These are phyloP conservation scores for Mesocricetus auratus DNA, from an alignment of 2,113 vertebrate species.

Conservation along the genomic window DNA sequence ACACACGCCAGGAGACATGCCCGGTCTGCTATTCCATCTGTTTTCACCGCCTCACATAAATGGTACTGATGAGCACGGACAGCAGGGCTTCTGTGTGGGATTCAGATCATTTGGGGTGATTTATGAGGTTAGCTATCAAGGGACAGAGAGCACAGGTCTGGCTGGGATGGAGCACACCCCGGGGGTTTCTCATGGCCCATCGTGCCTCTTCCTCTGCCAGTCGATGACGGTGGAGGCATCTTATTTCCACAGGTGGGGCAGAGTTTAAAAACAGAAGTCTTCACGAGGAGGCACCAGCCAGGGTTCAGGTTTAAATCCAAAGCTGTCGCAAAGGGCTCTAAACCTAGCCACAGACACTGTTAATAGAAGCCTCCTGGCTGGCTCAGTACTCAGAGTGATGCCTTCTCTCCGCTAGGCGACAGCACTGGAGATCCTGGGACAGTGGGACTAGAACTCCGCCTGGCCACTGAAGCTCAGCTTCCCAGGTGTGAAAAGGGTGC, in stretches of 20 bases:
- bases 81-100: background rate
- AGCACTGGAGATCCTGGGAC: background rate
- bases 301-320: background rate
- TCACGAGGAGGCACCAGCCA: background rate
- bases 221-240: background rate
- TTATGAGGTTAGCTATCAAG: background rate
- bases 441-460: background rate
- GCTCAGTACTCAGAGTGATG: background rate
- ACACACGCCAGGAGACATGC: background rate
- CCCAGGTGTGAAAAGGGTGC: background rate
- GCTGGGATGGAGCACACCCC: background rate
- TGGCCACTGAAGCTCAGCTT: background rate
- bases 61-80: fast-evolving
- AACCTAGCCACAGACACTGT: background rate
- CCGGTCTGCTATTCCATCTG: background rate
- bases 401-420: background rate
- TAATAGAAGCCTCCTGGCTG: background rate
- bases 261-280: background rate
- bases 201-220: background rate
- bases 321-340: background rate
- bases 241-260: background rate
- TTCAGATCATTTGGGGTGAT: background rate
- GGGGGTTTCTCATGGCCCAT: background rate
- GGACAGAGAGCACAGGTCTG: background rate
- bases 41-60: fast-evolving